Conservation (phyloP, 2,888 invertebrate species). For the Anoncus sp. region DNA sequence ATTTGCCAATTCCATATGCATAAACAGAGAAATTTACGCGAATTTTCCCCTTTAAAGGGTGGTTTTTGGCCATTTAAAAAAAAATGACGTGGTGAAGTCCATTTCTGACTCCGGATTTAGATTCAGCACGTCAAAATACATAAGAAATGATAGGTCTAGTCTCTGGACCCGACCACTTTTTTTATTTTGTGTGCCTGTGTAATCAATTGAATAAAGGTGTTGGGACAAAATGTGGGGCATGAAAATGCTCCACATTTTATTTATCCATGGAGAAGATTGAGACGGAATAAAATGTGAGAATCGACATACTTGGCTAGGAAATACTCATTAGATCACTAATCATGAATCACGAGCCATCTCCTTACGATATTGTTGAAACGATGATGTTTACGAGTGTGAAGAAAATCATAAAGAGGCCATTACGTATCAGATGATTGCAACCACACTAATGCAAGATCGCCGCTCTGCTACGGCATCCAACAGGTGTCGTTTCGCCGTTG, state of each 20-base stretch:
- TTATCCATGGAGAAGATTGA: slow-evolving; percentile 1
- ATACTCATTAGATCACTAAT: slow-evolving; percentile 8
- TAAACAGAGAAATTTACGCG: no score
- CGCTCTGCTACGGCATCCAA: not conserved
- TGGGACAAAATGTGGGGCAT: not conserved
- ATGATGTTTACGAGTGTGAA: slow-evolving; percentile 20
- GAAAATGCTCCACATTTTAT: not conserved
- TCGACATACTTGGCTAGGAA: slow-evolving; percentile 7
- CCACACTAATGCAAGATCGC: not conserved
- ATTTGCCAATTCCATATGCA: no score
- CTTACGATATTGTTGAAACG: slow-evolving; percentile 3
- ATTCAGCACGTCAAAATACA: no score
- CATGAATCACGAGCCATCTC: slow-evolving; percentile 9
- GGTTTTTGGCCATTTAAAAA: no score
- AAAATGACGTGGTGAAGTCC: no score
- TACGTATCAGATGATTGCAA: not conserved
- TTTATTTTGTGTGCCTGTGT: no score
- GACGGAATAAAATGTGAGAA: not conserved
- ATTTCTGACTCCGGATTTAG: no score
- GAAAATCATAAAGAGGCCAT: slow-evolving; percentile 14
- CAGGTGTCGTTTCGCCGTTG: slow-evolving; percentile 9
- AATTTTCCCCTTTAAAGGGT: no score
- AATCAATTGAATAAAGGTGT: no score
- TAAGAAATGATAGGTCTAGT: no score
- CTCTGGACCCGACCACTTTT: no score